A percentile compares a stretch with the other conserved stretches of the same genome.
phyloP scores from a whole-genome alignment of 2,797 vertebrate genomes.

The Synanceia verrucosa region DNA sequence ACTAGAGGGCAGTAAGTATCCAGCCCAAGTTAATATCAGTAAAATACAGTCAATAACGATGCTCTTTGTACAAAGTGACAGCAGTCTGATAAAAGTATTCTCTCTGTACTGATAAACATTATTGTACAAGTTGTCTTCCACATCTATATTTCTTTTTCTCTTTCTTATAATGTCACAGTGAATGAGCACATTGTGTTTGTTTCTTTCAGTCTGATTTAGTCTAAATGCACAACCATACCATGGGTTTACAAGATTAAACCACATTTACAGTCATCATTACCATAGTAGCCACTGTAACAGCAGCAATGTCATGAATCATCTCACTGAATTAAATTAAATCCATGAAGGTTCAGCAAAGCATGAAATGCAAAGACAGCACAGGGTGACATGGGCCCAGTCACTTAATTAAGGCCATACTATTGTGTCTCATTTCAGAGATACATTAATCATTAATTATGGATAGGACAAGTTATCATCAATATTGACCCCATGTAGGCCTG shows the following conservation, averaged over 20 bases:
- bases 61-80: not conserved
- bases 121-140: accelerated
- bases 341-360: slow-evolving; percentile 33
- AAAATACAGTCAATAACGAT: not conserved
- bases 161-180: not conserved
- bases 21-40: slow-evolving; percentile 15
- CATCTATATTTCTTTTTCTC: too few relatives aligned
- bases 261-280: slow-evolving; percentile 9
- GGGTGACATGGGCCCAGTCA: not conserved
- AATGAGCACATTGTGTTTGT: not conserved
- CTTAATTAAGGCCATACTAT: slow-evolving; percentile 7
- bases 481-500: not conserved
- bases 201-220: slow-evolving; percentile 1
- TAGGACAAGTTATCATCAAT: slow-evolving; percentile 12
- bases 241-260: slow-evolving; percentile 13
- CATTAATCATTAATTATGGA: not conserved
- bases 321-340: slow-evolving; percentile 30
- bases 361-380: slow-evolving; percentile 24
- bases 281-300: not conserved
- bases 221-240: not conserved
- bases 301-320: slow-evolving; percentile 19
- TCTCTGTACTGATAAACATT: not conserved
- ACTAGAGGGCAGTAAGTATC: slow-evolving; percentile 86
- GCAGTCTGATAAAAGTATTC: not conserved
- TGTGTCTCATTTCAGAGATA: slow-evolving; percentile 20